These are phyloP conservation scores for Leptoteleia sp. DNA, from an alignment of 1,140 invertebrate species.

Conservation along the genomic window DNA sequence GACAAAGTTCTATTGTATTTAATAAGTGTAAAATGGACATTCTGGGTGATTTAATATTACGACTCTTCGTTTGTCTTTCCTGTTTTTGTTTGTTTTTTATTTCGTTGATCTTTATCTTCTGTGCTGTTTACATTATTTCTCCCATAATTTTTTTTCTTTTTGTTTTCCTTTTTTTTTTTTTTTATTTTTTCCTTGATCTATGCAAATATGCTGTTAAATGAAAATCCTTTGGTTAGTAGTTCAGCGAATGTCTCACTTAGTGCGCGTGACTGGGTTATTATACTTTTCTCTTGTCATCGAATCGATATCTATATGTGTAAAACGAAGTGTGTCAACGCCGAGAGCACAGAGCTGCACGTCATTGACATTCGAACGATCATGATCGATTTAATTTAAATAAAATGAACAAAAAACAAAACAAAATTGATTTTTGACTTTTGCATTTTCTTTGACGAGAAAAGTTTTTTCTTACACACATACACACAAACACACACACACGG, in stretches of 20 bases:
- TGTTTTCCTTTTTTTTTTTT: slow-evolving; percentile 64
- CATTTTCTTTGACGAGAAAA: slow-evolving; percentile 19
- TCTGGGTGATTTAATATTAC: slow-evolving; percentile 74
- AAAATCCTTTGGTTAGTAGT: slow-evolving; percentile 79
- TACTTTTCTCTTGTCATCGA: slow-evolving; percentile 66
- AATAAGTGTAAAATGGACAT: slow-evolving; percentile 82
- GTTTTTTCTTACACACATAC: not conserved
- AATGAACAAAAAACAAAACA: slow-evolving; percentile 32
- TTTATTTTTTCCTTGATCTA: slow-evolving; percentile 58
- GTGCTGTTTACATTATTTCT: not conserved
- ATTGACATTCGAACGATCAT: slow-evolving; percentile 52
- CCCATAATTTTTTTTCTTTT: slow-evolving; percentile 70
- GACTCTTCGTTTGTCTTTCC: slow-evolving; percentile 43
- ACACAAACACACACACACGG: too few species aligned
- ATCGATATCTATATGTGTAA: slow-evolving; percentile 71
- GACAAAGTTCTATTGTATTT: slow-evolving; percentile 81
- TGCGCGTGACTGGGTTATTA: slow-evolving; percentile 79
- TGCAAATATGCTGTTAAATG: slow-evolving; percentile 71
- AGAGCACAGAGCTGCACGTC: slow-evolving; percentile 70
- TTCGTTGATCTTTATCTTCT: slow-evolving; percentile 30
- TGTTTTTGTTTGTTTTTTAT: slow-evolving; percentile 32
- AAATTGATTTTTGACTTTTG: slow-evolving; percentile 35
- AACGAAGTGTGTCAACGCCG: slow-evolving; percentile 71
- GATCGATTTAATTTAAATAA: slow-evolving; percentile 49
- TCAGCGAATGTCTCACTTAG: slow-evolving; percentile 80